Evolutionary conservation across 2,797 vertebrate genomes (phyloP).

Genomic region (Buceros bicornis): DNA sequence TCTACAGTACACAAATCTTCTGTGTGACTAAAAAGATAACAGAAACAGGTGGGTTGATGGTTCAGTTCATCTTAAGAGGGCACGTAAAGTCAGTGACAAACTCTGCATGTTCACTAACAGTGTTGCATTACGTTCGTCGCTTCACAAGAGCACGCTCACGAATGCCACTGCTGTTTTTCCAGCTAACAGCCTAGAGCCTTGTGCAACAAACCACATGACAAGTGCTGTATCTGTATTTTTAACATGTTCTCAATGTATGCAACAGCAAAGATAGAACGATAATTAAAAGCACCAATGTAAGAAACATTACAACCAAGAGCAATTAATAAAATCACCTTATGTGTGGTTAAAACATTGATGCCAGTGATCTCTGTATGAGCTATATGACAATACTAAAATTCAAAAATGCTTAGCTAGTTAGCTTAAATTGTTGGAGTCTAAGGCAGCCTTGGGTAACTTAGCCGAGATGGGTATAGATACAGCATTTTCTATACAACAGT

Average conservation of each 20-base stretch:
- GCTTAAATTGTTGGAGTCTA: background rate
- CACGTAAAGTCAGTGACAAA: background rate
- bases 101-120: background rate
- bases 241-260: background rate
- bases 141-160: background rate
- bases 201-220: background rate
- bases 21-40: background rate
- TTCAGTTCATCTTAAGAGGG: background rate
- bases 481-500: background rate
- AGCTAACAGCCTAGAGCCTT: background rate
- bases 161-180: background rate
- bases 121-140: background rate
- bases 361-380: background rate
- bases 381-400: background rate
- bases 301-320: background rate
- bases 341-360: background rate
- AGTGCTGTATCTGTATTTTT: background rate
- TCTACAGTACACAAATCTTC: background rate
- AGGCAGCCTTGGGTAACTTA: background rate
- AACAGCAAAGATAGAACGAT: background rate
- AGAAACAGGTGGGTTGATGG: background rate
- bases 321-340: background rate
- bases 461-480: fast-evolving
- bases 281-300: background rate
- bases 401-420: background rate